Percentiles rank a stretch among this genome's conserved stretches.
phyloP scores from a whole-genome alignment of 2,113 vertebrate species.

The Merops nubicus region DNA sequence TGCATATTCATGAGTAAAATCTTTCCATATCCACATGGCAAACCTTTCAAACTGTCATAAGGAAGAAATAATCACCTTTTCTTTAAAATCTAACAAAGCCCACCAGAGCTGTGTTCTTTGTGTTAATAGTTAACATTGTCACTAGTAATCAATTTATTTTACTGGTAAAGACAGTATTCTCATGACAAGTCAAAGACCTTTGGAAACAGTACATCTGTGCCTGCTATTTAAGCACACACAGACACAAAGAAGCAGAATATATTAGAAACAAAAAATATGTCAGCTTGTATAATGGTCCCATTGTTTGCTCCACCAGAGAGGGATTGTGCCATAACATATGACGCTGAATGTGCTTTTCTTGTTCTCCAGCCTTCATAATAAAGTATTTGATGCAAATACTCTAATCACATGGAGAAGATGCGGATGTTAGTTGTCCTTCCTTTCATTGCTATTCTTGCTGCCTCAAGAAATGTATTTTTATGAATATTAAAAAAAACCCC shows the following conservation, averaged over 20 bases:
- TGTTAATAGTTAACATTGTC: constrained; percentile 69
- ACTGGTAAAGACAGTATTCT: constrained; percentile 69
- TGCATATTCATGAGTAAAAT: constrained; percentile 71
- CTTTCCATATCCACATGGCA: constrained; percentile 63
- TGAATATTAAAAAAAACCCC: constrained; percentile 84
- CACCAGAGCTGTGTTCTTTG: constrained; percentile 46
- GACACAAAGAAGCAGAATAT: constrained; percentile 76
- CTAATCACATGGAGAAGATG: constrained; percentile 51
- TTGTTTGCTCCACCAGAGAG: constrained; percentile 72
- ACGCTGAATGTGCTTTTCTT: constrained; percentile 70
- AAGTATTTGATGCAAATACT: constrained; percentile 60
- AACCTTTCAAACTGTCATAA: constrained; percentile 75
- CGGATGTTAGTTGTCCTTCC: constrained; percentile 23
- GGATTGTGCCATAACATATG: constrained; percentile 73
- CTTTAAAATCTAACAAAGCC: constrained; percentile 67
- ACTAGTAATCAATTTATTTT: constrained; percentile 70
- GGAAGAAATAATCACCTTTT: constrained; percentile 71
- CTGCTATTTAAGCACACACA: constrained; percentile 76
- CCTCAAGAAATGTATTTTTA: constrained; percentile 49
- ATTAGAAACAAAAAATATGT: constrained; percentile 81
- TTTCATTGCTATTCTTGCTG: not conserved
- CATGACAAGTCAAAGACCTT: constrained; percentile 78
- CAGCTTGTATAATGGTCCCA: constrained; percentile 73
- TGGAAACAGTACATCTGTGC: constrained; percentile 78
- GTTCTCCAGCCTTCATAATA: constrained; percentile 61